Evolutionary conservation across 1,140 invertebrate genomes (phyloP).

Genomic region (Hestina assimilis): DNA sequence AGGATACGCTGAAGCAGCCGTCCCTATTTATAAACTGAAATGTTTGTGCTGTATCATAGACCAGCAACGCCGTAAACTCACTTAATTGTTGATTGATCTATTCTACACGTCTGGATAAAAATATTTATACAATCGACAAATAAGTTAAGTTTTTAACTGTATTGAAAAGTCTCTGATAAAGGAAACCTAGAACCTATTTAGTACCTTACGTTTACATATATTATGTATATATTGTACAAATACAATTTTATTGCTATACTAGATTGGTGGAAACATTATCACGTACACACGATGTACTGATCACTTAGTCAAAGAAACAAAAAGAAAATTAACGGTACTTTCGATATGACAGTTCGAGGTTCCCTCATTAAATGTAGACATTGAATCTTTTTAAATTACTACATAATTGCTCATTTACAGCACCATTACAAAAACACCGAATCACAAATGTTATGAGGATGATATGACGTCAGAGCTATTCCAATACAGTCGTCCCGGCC

Average conservation of each 20-base stretch:
- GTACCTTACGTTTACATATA: not conserved
- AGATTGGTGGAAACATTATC: no score
- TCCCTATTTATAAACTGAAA: not conserved
- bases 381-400: no score
- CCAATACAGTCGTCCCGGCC: not conserved
- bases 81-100: not conserved
- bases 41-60: not conserved
- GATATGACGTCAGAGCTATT: not conserved
- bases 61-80: not conserved
- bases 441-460: no score
- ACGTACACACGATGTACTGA: no score
- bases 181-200: not conserved
- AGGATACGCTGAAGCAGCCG: slow-evolving; percentile 5
- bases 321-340: not conserved
- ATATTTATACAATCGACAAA: slow-evolving; percentile 2
- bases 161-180: not conserved
- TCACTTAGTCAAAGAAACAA: not conserved
- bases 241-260: no score
- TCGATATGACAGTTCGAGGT: not conserved
- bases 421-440: not conserved
- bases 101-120: not conserved
- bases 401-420: no score
- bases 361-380: no score
- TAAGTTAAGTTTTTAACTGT: not conserved
- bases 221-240: not conserved